Base-by-base conservation (phyloP, 2,888 invertebrate genomes). In the Sinopyrophorus schimmeli region DNA sequence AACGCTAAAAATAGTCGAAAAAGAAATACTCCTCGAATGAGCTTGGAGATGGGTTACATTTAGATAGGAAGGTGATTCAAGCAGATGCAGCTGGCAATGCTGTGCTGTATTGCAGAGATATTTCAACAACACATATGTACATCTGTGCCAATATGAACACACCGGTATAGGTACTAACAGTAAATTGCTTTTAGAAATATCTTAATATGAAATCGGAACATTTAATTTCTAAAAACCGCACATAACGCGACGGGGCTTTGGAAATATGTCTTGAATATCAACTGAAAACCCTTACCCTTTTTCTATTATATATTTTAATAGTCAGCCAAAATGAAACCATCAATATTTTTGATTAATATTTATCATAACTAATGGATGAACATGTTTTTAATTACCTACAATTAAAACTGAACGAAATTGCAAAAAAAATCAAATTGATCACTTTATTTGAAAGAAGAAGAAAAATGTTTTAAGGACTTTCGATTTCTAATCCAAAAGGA, bases 21-120 rank as follows among this genome's bases (percentile, higher is more conserved):
- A 21, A 31, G 31, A 41, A 40, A 20, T 40, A 23, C 41, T 27
- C 31, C 41, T 41, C 11, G 41, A 38, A 39, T 38, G 46, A 26
- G 46, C 23, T 39, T 47, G 39, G 37, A 39, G 24, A 42, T 41
- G 20, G 41, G 41, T 30, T 30, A 30, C 30, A 21, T 40, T 41
- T 39, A 39, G 39, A 39, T 39, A 35, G 15, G 35, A 24, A 35
- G 35, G 35, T 35, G 35, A 35, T 35, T 35, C 35, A n/a, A 24
- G 23, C 35, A 35, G 35, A 35, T 35, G 35, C 35, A 35, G 35
- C 35, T 35, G 35, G 24, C 10, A 35, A 24, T 34, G 34, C n/a
- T 34, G 20, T 34, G 11, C 34, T 34, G 34, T 34, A 34, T 34
- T 34, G 21, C 35, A 10, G 23, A 35, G 35, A 24, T 35, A 32